These are phyloP conservation scores for Drosophila carrolli DNA, from an alignment of 1,140 invertebrate species.

Conservation along the genomic window DNA sequence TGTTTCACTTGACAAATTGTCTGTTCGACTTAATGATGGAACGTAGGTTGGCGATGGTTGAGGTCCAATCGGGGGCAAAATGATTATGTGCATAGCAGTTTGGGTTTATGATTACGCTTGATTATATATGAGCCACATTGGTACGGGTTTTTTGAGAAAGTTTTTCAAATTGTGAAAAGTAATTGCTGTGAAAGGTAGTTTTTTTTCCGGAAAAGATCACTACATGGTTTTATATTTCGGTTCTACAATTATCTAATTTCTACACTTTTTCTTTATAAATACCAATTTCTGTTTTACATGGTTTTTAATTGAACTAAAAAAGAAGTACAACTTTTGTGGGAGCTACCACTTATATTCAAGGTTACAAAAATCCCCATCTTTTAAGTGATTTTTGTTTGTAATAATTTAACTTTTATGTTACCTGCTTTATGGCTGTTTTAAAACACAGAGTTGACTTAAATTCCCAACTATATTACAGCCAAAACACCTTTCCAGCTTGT, in stretches of 20 bases:
- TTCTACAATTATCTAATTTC: too few species aligned
- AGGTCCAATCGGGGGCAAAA: background rate
- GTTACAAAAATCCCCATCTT: too few species aligned
- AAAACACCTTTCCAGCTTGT: conserved; percentile 14
- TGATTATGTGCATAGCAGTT: conserved; percentile 46
- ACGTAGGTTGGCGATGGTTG: conserved; percentile 38
- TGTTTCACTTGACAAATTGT: conserved; percentile 79
- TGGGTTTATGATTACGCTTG: conserved; percentile 21
- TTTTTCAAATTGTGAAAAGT: background rate
- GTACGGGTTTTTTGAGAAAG: conserved; percentile 16
- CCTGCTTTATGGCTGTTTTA: background rate
- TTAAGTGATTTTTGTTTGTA: background rate
- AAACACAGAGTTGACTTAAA: background rate
- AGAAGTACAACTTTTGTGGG: too few species aligned
- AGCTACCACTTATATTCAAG: too few species aligned
- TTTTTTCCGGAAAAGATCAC: background rate
- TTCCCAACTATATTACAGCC: background rate
- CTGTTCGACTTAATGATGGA: conserved; percentile 77
- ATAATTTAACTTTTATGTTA: background rate
- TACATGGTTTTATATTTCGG: too few species aligned
- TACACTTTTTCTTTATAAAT: too few species aligned
- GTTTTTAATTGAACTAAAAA: too few species aligned
- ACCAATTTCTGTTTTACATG: too few species aligned
- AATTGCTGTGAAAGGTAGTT: conserved; percentile 4
- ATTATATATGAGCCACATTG: conserved; percentile 12